Evolutionary conservation across 2,113 vertebrate species (phyloP), one percentile per base, ranked within the genome.

Genomic region (Bubo blakistoni): DNA sequence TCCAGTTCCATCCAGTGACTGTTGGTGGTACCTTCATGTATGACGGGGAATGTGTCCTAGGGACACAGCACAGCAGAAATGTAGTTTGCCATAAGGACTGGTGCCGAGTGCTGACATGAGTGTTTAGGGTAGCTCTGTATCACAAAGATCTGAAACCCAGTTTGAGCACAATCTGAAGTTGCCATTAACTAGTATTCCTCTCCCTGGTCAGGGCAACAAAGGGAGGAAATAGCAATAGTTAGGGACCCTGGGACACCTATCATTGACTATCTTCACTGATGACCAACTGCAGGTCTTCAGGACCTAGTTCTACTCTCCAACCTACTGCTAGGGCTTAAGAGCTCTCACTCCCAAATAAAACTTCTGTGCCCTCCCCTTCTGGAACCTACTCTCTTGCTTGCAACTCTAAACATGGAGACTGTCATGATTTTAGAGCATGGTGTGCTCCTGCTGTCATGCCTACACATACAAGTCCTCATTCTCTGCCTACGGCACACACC

Each of bases 31-130:
- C 25, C 32, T 77, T 66, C 47, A 32, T 0, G 2, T 42, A 16
- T 0, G 2, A 66, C n/a, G 34, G 17, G 27, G 21, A 36, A 49
- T 21, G 3, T 27, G 21, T 36, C 6, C 30, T 18, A 0, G 0
- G 26, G 46, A 52, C 42, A 58, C 22, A n/a, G 32, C 40, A 52
- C 30, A 92, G 22, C 36, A 49, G 44, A 62, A 78, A 32, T 5
- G 5, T 14, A 36, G n/a, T 34, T 74, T 10, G 29, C 32, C 3
- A 2, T 36, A 30, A 66, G 19, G 47, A 34, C 1, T 29, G 57
- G 7, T 21, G 27, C 38, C 4, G 6, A 74, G 36, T 0, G 2
- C 46, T 82, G 52, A n/a, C 25, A 13, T 34, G 20, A 49, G 7
- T 0, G 1, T 29, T 86, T 58, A 32, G 70, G n/a, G 27, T 85